Evolutionary conservation across 1,140 invertebrate species (phyloP), one percentile per base, ranked within the genome.

Genomic region (Drosophila biarmipes): DNA sequence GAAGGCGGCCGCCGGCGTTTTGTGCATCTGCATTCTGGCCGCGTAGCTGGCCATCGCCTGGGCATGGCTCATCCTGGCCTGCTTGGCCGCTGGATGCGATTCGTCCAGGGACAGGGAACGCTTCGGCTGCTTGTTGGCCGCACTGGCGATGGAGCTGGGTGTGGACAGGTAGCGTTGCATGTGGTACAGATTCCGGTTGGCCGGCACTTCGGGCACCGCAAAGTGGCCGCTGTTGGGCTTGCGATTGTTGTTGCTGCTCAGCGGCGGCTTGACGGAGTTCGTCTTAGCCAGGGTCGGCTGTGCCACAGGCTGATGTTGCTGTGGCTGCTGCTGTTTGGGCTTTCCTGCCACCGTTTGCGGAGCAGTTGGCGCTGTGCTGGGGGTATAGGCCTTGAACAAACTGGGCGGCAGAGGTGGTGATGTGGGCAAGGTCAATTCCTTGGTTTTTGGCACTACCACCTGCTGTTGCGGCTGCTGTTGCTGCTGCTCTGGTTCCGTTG

Each of bases 381-480:
- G 69, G 0, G 73, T 71, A 10, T 85, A 89, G 4, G 78, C 69
- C 40, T 92, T 92, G 42, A 92, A 92, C n/a, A 92, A 53, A 38
- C 91, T 92, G 10, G 91, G 91, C n/a, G 91, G 91, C 45, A 92
- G 29, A 3, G 91, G 91, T 12, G 91, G 86, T 19, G 91, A 92
- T 0, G 78, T 63, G 7, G 89, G 91, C 58, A 91, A 12, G 12
- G 69, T 64, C 1, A 73, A 38, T 7, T 79, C 82, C 40, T 75
- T 82, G 31, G 54, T 43, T 29, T 57, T 79, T 2, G 34, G 31
- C 35, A 38, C 21, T 11, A 19, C 12, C 64, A 35, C 53, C 21
- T n/a, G 49, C 29, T 46, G 66, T 68, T 45, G 42, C 12, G n/a
- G n/a, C 31, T 46, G 66, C 69, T 17, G 59, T 15, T 40, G 59